These are phyloP conservation scores for Acrobasis suavella DNA, from an alignment of 2,888 invertebrate species.

Conservation along the genomic window DNA sequence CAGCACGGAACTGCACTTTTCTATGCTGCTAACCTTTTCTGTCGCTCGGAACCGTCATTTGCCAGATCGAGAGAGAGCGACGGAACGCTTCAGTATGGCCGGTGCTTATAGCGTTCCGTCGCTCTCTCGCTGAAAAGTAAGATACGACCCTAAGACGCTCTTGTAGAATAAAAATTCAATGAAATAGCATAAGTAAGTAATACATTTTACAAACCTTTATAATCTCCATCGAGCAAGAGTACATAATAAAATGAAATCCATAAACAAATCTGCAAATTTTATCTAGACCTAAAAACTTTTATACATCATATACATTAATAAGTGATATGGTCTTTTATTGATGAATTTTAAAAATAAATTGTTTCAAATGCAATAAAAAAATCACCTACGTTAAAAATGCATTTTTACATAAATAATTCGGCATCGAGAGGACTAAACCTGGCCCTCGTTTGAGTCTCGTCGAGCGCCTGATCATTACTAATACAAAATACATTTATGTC, in stretches of 20 bases:
- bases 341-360: conserved; percentile 42
- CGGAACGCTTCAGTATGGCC: too few species aligned
- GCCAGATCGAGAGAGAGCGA: too few species aligned
- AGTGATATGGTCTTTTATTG: conserved; percentile 60
- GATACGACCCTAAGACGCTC: too few species aligned
- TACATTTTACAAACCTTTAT: conserved; percentile 24
- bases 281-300: conserved; percentile 42
- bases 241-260: conserved; percentile 39
- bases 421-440: conserved; percentile 52
- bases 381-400: conserved; percentile 47
- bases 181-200: conserved; percentile 14
- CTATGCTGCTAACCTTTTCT: too few species aligned
- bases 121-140: too few species aligned
- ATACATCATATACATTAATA: conserved; percentile 44
- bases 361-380: conserved; percentile 42
- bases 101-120: too few species aligned
- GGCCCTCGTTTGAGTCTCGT: conserved; percentile 34
- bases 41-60: too few species aligned
- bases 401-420: conserved; percentile 55
- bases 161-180: conserved; percentile 14
- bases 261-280: conserved; percentile 46
- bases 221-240: conserved; percentile 22
- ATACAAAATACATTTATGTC: conserved; percentile 23
- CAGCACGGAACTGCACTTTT: too few species aligned
- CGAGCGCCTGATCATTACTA: conserved; percentile 21